Base-by-base conservation (phyloP, 2,113 vertebrate genomes). In the Festucalex cinctus region DNA sequence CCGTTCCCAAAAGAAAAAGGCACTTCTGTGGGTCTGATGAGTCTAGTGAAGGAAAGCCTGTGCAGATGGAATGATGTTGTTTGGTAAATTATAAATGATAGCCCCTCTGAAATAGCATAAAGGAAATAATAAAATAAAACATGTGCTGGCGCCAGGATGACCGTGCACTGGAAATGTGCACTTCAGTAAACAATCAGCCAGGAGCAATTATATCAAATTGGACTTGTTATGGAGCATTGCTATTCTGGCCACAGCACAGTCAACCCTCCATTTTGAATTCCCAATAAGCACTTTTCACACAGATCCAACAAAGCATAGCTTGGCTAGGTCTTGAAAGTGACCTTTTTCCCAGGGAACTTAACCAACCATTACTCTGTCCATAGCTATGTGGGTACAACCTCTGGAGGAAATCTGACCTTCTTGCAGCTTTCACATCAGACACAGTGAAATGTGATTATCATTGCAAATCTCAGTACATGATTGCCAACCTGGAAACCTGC, bases 91-190 rank as follows among this genome's bases (percentile, higher is more conserved):
- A 90, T 79, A 80, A 92, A 91, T 90, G 85, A 90, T 88, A 86
- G 85, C 80, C 63, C 61, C 64, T 76, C 74, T 85, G 81, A 89
- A 88, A 86, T 86, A 56, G 81, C 85, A 90, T 82, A 83, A 87
- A 90, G 78, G 74, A 90, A 86, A 90, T 92, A 85, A 92, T 91
- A 72, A 89, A 90, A 88, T 86, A 85, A 85, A 89, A 82, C 83
- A 79, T 85, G 68, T 78, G 80, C 83, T 83, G 81, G 81, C 70
- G 76, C 80, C 78, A 76, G 83, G 76, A 90, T 91, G 81, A 89
- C 88, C 70, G 69, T 81, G 85, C 77, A 85, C 68, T 76, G 78
- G 70, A 89, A 83, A 86, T 85, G 83, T 83, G 83, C 90, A 89
- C 90, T 92, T 91, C 83, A 89, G 82, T 75, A 88, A 88, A 88